Base-by-base conservation (phyloP, 2,888 invertebrate genomes). In the Nesidiocoris tenuis region DNA sequence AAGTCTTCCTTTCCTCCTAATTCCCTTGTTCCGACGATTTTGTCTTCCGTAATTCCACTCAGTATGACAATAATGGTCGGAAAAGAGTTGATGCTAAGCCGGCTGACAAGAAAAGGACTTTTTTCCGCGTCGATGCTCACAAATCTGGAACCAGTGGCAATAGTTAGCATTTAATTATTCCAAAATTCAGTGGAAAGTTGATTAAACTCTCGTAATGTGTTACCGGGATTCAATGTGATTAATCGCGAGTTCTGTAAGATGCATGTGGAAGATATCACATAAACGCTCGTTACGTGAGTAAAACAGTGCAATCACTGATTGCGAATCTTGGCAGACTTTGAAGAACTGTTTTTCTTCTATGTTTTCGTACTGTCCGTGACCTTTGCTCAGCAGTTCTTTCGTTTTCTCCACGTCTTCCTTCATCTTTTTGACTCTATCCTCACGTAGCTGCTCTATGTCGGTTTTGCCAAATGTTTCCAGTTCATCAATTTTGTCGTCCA, bases 271-370 rank as follows among this genome's bases (percentile, higher is more conserved):
- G 9, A 68, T 21, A n/a, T 68, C 68, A 12, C 68, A 68, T 0
- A 59, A 17, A 3, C 57, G 68, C 9, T 19, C 7, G 57, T 68
- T 68, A 3, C 68, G 23, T 1, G 57, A n/a, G 59, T 68, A 68
- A 24, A 68, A 68, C 21, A 56, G 68, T 18, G 68, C 68, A 18
- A 68, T 59, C 68, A 59, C 24, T 23, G 22, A 57, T 19, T 68
- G 57, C 59, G 68, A 68, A 16, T 68, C 68, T 5, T 56, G 21
- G 68, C 68, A 23, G 12, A 59, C 68, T 68, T 68, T 68, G 68
- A 68, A 68, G 57, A 68, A 68, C 22, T 23, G 56, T 59, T 68
- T 68, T 19, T 68, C 68, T 59, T 68, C 68, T 16, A 68, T 23
- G 16, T 59, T 18, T 17, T 68, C 59, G 59, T 68, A 68, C 1